phyloP scores from a whole-genome alignment of 2,113 vertebrate genomes.

The Murina feae region DNA sequence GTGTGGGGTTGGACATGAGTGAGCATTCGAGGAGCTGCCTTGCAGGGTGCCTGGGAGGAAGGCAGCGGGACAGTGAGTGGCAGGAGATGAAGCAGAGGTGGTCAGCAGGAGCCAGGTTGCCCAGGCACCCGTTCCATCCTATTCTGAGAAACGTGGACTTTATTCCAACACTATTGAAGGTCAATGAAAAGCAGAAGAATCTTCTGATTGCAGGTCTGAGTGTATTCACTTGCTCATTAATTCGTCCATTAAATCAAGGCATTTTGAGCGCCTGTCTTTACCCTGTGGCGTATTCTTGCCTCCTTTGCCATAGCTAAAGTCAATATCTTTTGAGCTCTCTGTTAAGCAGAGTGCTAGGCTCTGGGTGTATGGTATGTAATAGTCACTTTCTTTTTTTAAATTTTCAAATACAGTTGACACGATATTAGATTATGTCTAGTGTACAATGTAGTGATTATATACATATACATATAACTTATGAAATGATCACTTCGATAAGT shows the following conservation, averaged over 20 bases:
- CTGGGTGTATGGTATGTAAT: neutral
- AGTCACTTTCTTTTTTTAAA: neutral
- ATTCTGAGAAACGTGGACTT: neutral
- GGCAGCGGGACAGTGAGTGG: neutral
- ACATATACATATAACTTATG: neutral
- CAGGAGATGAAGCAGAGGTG: neutral
- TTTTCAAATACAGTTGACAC: neutral
- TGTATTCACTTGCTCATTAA: neutral
- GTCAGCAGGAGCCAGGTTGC: neutral
- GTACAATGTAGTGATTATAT: neutral
- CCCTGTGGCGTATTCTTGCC: too few species aligned
- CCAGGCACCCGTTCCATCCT: neutral
- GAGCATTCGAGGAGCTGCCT: neutral
- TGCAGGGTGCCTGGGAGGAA: neutral
- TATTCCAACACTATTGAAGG: neutral
- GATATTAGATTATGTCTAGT: neutral
- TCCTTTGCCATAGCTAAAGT: too few species aligned
- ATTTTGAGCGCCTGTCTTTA: neutral
- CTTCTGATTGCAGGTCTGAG: neutral
- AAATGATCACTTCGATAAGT: neutral
- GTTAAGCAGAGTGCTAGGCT: neutral
- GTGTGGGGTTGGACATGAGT: neutral
- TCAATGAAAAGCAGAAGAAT: neutral
- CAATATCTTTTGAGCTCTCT: neutral
- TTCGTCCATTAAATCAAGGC: neutral